Evolutionary conservation across 2,113 vertebrate genomes (phyloP), one percentile per base, ranked within the genome.

Genomic region (Rhagologus leucostigma): DNA sequence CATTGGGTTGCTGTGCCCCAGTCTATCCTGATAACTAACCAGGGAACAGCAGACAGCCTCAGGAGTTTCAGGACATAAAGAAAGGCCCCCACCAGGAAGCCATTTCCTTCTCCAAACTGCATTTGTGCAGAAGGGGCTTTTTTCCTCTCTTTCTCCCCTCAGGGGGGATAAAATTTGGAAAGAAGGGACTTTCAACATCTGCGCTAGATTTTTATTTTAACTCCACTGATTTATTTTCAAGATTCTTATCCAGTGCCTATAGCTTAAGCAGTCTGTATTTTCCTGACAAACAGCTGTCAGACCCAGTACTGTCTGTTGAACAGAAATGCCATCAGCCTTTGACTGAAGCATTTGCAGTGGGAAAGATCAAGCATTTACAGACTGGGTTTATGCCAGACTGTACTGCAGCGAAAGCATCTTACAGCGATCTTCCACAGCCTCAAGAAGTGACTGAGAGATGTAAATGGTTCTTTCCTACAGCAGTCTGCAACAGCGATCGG

Each of bases 51-150:
- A 64, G 49, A 91, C 76, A 87, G 64, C 39, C 32, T 60, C 46
- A 52, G 82, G 82, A 85, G 13, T 69, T 91, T 41, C 71, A 53
- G 64, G 84, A 95, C 39, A 41, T 69, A 94, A 95, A 87, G 91
- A 76, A 95, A 94, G 64, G 46, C 24, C 41, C 88, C 16, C 29
- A 5, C 49, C 71, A 71, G 81, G 81, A 89, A 95, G 73, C 82
- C 80, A 86, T 98, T 97, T 97, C 95, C 94, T 95, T 91, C 91
- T 96, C 93, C 77, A 96, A 97, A 84, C n/a, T 96, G 93, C 68
- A 91, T 96, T 96, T 89, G 68, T 67, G 56, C 74, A 73, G 50
- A 90, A 71, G 53, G 16, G 62, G 2, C 5, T 59, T 95, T 88
- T 83, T 59, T 4, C 27, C 33, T 74, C 37, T 44, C n/a, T 24